These are phyloP conservation scores for Neodon shergylaensis DNA, from an alignment of 2,113 vertebrate genomes.

Conservation along the genomic window DNA sequence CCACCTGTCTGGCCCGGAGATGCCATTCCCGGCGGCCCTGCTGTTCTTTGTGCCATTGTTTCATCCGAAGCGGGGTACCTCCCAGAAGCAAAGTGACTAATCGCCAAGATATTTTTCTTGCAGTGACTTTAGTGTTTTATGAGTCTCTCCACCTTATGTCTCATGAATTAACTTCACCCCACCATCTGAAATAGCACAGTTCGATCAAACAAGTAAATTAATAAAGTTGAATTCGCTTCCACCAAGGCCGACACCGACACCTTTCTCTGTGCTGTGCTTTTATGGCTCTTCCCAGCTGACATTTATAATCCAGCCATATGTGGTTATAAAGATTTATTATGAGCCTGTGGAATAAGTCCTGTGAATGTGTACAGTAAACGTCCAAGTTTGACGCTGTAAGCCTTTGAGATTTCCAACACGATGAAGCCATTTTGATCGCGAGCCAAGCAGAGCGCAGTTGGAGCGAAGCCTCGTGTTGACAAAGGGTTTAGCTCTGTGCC, in stretches of 20 bases:
- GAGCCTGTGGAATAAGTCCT: slow-evolving; percentile 89
- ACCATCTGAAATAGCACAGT: slow-evolving; percentile 58
- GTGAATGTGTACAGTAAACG: slow-evolving; percentile 87
- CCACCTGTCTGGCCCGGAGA: not conserved
- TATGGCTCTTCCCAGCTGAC: slow-evolving; percentile 89
- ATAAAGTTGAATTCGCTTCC: slow-evolving; percentile 59
- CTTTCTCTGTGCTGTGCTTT: slow-evolving; percentile 82
- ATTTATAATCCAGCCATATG: slow-evolving; percentile 89
- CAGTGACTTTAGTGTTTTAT: not conserved
- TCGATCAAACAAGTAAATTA: slow-evolving; percentile 68
- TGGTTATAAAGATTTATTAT: slow-evolving; percentile 93
- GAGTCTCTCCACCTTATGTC: not conserved
- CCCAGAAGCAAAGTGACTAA: not conserved
- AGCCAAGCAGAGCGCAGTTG: slow-evolving; percentile 87
- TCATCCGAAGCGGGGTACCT: not conserved
- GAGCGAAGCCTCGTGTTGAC: slow-evolving; percentile 85
- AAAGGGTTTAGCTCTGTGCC: slow-evolving; percentile 83
- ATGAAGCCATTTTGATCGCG: slow-evolving; percentile 89
- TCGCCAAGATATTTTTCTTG: slow-evolving; percentile 21
- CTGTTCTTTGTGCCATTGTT: slow-evolving; percentile 25
- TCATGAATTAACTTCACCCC: not conserved
- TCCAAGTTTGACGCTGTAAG: slow-evolving; percentile 87
- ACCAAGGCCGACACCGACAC: slow-evolving; percentile 82
- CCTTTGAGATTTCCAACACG: slow-evolving; percentile 91
- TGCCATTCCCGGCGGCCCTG: not conserved